Percentiles rank a stretch among this genome's conserved stretches.
phyloP scores from a whole-genome alignment of 37 sponge, comb jelly and placozoan genomes.

The Theonella swinhoei region DNA sequence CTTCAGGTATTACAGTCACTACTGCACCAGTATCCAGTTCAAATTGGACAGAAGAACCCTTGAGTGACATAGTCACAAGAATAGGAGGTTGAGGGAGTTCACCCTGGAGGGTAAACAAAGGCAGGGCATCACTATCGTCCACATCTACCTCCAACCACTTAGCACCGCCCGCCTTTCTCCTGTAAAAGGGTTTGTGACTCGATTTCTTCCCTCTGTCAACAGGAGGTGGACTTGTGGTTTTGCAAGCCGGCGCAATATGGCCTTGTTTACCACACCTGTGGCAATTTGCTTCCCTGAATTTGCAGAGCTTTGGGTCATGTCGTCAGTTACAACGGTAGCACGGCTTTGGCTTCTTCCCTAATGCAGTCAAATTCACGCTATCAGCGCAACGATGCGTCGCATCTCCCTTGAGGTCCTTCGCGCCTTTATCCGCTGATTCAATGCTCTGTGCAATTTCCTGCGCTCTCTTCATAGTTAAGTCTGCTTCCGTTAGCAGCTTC shows the following conservation, averaged over 20 bases:
- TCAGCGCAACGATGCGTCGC: not conserved
- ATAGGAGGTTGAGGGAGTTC: not conserved
- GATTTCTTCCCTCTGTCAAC: not conserved
- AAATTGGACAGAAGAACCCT: not conserved
- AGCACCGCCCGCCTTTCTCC: not conserved
- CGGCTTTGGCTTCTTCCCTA: not conserved
- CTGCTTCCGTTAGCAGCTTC: no score
- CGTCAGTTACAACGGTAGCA: no score
- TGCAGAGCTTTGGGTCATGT: not conserved
- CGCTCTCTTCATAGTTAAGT: not conserved
- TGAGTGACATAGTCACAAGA: not conserved
- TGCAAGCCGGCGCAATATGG: not conserved
- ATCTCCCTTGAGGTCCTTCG: not conserved
- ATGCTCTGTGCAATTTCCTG: not conserved
- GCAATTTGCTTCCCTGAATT: no score
- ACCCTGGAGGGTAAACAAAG: not conserved
- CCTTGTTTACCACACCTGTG: not conserved
- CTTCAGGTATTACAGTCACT: not conserved
- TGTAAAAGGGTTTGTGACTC: not conserved
- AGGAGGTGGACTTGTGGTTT: not conserved
- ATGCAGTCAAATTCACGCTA: not conserved
- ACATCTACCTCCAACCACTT: not conserved
- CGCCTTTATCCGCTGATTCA: not conserved
- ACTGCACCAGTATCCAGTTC: not conserved
- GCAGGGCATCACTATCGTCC: not conserved